These are phyloP conservation scores for Syrrhaptes paradoxus DNA, from an alignment of 2,113 vertebrate genomes.

Conservation along the genomic window DNA sequence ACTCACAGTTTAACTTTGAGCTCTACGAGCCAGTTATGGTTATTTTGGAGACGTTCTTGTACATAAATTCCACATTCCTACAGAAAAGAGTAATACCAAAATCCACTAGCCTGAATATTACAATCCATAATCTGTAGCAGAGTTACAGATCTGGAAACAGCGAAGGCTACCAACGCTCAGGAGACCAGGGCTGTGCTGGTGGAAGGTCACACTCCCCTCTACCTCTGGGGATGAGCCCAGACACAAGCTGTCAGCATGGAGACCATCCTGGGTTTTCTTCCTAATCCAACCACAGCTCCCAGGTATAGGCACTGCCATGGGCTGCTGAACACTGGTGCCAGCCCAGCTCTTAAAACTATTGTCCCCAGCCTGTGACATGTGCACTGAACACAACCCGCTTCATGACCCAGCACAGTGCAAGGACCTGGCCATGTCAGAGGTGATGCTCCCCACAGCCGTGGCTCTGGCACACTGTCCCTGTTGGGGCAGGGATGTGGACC, in stretches of 20 bases:
- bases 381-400: not conserved
- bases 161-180: rapidly evolving
- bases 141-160: not conserved
- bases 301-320: not conserved
- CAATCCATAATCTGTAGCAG: not conserved
- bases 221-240: not conserved
- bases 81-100: not conserved
- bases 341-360: not conserved
- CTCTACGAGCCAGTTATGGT: not conserved
- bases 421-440: not conserved
- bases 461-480: not conserved
- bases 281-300: not conserved
- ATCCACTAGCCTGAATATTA: not conserved
- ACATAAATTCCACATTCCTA: not conserved
- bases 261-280: not conserved
- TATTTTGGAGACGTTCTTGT: not conserved
- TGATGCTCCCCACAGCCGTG: rapidly evolving
- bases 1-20: not conserved
- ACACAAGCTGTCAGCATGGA: not conserved
- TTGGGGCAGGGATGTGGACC: not conserved
- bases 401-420: not conserved
- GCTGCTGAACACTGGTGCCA: not conserved
- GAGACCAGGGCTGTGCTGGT: not conserved
- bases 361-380: not conserved
- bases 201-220: not conserved